phyloP scores from a whole-genome alignment of 2,797 vertebrate species.

The Hybognathus amarus region DNA sequence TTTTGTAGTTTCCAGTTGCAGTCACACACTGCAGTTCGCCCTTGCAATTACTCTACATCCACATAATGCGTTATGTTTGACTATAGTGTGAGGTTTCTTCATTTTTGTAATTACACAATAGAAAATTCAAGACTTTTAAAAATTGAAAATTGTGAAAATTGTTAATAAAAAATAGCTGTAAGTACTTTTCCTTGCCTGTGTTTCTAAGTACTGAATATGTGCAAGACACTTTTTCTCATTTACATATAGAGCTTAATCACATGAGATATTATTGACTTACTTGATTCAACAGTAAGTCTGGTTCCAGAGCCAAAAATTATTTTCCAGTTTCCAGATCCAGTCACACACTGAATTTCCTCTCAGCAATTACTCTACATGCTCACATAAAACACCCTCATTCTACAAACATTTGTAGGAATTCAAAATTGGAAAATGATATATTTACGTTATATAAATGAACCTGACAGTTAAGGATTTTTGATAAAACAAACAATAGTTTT shows the following conservation, averaged over 20 bases:
- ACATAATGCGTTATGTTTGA: not conserved
- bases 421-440: not conserved
- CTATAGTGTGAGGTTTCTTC: not conserved
- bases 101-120: not conserved
- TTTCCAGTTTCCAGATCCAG: constrained; percentile 44
- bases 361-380: not conserved
- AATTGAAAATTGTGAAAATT: not conserved
- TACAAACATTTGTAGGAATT: too few relatives aligned
- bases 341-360: constrained; percentile 65
- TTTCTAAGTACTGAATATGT: not conserved
- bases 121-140: not conserved
- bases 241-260: not conserved
- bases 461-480: not conserved
- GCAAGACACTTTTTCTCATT: not conserved
- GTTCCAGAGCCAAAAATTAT: constrained; percentile 62
- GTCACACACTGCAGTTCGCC: constrained; percentile 31
- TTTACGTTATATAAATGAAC: not conserved
- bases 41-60: not conserved
- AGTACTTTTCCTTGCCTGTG: not conserved
- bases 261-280: constrained; percentile 50
- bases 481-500: not conserved
- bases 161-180: not conserved
- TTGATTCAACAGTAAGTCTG: constrained; percentile 55
- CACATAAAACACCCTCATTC: not conserved
- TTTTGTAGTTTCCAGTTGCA: not conserved